Evolutionary conservation across 2,113 vertebrate genomes (phyloP), one percentile per base, ranked within the genome.

Genomic region (Pampusana beccarii): DNA sequence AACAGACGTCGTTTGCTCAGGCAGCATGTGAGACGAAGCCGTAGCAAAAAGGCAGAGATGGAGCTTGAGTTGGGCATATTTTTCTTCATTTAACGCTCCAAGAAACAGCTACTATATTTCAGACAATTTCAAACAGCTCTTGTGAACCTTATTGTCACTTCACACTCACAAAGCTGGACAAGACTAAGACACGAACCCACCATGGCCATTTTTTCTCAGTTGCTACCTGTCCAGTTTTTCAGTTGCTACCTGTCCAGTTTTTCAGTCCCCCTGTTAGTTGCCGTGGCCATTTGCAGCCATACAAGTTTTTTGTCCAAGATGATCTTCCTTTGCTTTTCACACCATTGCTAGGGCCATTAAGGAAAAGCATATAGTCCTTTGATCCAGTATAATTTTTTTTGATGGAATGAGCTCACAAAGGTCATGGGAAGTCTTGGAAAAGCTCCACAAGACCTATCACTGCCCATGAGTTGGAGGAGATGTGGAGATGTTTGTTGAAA

Each of bases 111-210:
- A 85, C 15, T 10, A 46, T 70, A 20, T 58, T 79, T 50, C 50
- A 74, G 34, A 11, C 28, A 56, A 23, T 92, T 86, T 70, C 44
- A 33, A 74, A 56, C 18, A 51, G 11, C 5, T 70, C 5, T 65
- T 46, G 13, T 51, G 24, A 74, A 56, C 8, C 21, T 74, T 36
- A n/a, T 34, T 4, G 2, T 51, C 44, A 64, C 56, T 61, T 86
- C 33, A 38, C 13, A 50, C 31, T 28, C 2, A 5, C 31, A 82
- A 69, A 69, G 42, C 17, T 38, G 60, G 42, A 58, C 53, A 78
- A 28, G n/a, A 38, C 16, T 64, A 71, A 71, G 40, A 28, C 26
- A 36, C 0, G 0, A 74, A 16, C 28, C 20, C 17, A 29, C 33
- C 44, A 38, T 13, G 15, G 18, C 60, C 23, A 25, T 34, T 53